Base-by-base conservation (phyloP, 2,888 invertebrate species). In the Temnothorax ravouxi region DNA sequence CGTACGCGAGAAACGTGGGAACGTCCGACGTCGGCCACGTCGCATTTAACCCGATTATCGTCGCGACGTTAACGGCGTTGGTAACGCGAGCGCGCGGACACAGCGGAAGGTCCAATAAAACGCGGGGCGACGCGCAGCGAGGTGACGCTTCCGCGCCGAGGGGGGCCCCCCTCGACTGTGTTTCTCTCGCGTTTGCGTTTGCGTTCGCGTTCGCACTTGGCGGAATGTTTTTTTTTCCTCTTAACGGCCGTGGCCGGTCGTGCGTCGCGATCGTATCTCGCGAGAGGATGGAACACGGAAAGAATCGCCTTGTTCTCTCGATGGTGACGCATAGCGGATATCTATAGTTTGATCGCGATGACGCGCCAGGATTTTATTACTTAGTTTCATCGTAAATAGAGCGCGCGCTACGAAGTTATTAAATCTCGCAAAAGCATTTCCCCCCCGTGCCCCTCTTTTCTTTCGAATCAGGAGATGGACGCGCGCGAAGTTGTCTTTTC, bases 101-200 rank as follows among this genome's bases (percentile, higher is more conserved):
- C 85, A 80, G 83, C 90, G 90, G 90, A 90, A 89, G 89, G 38
- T 41, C 89, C 86, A 90, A 90, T 90, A 84, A 90, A 90, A 86
- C 83, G 50, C 62, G 34, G 34, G 34, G 34, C 34, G 34, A 34
- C 34, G 34, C 34, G 34, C 34, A 34, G 44, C 54, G 56, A 56
- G 44, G 71, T 69, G 54, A 44, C 67, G 69, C 34, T 79, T 71
- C 56, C 71, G 72, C 44, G 77, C 38, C 38, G 21, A 29, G 66
- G 66, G 34, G 47, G 25, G 29, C 29, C 38, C 34, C 54, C 25
- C 44, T 6, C n/a, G 52, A 5, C 4, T 47, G 1, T 3, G 15
- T 47, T 47, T 47, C 47, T 47, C 41, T 54, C 66, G 38, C 66
- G 41, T 25, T 25, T 44, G n/a, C 6, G 34, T 34, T n/a, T 44